Conservation (phyloP, 1,140 invertebrate genomes). For the Drosophila kikkawai region DNA sequence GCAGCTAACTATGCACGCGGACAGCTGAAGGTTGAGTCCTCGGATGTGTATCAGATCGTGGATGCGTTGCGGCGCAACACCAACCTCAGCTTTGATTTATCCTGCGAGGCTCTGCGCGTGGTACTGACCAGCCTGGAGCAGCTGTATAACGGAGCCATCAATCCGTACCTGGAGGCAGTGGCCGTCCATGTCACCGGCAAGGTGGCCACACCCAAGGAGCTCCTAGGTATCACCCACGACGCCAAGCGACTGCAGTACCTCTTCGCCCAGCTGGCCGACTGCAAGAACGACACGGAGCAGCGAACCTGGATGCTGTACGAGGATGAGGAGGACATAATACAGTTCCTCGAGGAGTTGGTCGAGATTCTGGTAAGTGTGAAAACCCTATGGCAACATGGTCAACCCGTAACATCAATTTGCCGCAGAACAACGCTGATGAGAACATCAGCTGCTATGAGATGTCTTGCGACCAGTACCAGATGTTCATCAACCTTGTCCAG, state of each 20-base stretch:
- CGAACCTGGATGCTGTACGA: constrained; percentile 97
- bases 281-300: constrained; percentile 97
- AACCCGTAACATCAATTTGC: neutral
- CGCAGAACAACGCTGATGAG: constrained; percentile 93
- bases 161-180: constrained; percentile 86
- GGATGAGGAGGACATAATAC: constrained; percentile 94
- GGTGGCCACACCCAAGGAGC: constrained; percentile 80
- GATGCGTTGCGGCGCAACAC: constrained; percentile 93
- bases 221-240: constrained; percentile 88
- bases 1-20: constrained; percentile 5
- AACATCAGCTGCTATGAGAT: constrained; percentile 92
- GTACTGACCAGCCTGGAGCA: constrained; percentile 90
- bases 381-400: neutral
- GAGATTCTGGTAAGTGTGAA: constrained; percentile 91
- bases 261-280: constrained; percentile 92
- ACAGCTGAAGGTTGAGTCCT: constrained; percentile 78
- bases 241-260: constrained; percentile 92
- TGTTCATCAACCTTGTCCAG: constrained; percentile 91
- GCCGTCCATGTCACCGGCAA: constrained; percentile 82
- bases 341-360: constrained; percentile 93
- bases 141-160: constrained; percentile 87
- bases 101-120: constrained; percentile 92
- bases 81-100: constrained; percentile 94
- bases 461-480: constrained; percentile 90
- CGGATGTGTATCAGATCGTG: constrained; percentile 89